Conservation (phyloP, 2,797 vertebrate species). For the Morus bassanus region DNA sequence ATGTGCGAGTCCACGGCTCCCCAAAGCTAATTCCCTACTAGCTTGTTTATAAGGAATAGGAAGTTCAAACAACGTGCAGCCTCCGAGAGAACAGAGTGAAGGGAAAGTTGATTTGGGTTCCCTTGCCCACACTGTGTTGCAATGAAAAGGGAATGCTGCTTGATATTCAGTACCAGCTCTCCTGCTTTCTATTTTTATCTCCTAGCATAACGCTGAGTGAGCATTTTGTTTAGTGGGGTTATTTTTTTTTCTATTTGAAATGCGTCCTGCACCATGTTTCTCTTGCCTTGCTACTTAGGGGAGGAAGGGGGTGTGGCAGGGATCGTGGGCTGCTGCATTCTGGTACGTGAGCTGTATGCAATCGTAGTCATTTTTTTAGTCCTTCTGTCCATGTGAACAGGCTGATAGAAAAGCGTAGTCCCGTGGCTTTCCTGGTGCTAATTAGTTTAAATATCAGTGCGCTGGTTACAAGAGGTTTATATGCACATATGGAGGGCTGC, state of each 20-base stretch:
- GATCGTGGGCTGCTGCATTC: background rate
- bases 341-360: background rate
- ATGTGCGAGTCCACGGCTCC: background rate
- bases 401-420: background rate
- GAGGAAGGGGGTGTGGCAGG: background rate
- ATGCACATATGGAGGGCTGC: background rate
- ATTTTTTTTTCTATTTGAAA: background rate
- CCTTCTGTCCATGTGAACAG: background rate
- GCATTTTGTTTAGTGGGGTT: constrained; percentile 18
- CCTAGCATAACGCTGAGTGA: constrained; percentile 40
- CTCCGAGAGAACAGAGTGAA: background rate
- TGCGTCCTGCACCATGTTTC: constrained; percentile 27
- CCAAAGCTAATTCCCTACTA: background rate
- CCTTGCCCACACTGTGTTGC: background rate
- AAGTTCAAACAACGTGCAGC: background rate
- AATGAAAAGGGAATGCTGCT: constrained; percentile 7
- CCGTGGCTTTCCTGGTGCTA: constrained; percentile 12
- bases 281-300: background rate
- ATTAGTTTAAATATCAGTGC: constrained; percentile 42
- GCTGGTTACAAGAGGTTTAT: background rate
- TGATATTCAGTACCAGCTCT: constrained; percentile 41
- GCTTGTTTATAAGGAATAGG: background rate
- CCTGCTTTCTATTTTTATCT: constrained; percentile 57
- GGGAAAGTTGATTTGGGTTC: background rate
- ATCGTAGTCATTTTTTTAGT: background rate